phyloP scores from a whole-genome alignment of 2,113 vertebrate species.

The Aspidoscelis tigris region DNA sequence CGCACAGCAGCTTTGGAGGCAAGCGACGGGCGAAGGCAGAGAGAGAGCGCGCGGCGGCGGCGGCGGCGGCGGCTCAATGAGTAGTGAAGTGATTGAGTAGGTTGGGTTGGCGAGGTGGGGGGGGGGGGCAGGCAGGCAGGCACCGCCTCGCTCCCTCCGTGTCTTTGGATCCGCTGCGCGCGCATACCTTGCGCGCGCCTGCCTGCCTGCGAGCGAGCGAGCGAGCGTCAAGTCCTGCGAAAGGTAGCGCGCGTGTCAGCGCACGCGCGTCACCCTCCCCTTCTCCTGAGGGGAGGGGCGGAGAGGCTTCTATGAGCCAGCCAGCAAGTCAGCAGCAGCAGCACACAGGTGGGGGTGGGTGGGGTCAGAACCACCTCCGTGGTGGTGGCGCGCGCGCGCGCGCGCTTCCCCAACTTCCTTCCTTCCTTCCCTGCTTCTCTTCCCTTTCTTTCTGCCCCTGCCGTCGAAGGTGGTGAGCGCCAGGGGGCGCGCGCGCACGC shows the following conservation, averaged over 20 bases:
- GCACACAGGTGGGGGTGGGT: conserved; percentile 25
- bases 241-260: not conserved
- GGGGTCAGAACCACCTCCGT: not conserved
- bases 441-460: not conserved
- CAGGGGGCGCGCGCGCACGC: not conserved
- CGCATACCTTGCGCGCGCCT: not conserved
- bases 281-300: not conserved
- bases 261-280: not conserved
- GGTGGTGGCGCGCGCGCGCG: not conserved
- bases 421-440: not conserved
- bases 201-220: not conserved
- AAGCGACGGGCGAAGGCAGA: not conserved
- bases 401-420: not conserved
- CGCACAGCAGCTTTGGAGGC: not conserved
- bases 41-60: not conserved
- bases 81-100: too few relatives aligned
- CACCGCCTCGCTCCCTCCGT: conserved; percentile 5
- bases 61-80: not conserved
- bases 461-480: not conserved
- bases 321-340: not conserved
- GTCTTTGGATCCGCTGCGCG: not conserved
- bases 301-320: not conserved
- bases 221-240: not conserved
- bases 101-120: not conserved
- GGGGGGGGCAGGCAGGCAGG: not conserved